These are phyloP conservation scores for Scarus forsteni DNA, from an alignment of 2,797 vertebrate genomes.

Conservation along the genomic window DNA sequence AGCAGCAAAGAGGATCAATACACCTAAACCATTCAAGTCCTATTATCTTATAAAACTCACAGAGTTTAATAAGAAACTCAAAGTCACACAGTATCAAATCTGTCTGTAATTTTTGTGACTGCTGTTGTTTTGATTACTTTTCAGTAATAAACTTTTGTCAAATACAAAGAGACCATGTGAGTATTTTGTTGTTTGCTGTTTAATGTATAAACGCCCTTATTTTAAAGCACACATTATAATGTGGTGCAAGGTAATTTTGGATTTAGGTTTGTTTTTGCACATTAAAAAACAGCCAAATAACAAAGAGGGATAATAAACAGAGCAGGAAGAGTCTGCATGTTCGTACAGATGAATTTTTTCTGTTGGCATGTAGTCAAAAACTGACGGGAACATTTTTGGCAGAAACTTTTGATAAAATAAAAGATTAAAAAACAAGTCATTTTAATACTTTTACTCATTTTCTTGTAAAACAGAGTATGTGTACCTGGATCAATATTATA, in stretches of 20 bases:
- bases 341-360: too few relatives aligned
- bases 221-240: conserved; percentile 19
- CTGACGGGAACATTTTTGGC: too few relatives aligned
- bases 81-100: conserved; percentile 75
- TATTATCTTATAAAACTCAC: conserved; percentile 55
- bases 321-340: too few relatives aligned
- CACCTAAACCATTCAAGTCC: conserved; percentile 44
- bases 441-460: too few relatives aligned
- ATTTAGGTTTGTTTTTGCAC: neutral
- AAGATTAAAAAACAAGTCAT: too few relatives aligned
- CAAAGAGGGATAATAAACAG: too few relatives aligned
- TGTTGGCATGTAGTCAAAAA: too few relatives aligned
- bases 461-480: too few relatives aligned
- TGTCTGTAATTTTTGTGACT: conserved; percentile 84
- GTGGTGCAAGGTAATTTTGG: neutral
- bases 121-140: conserved; percentile 87
- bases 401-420: too few relatives aligned
- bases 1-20: conserved; percentile 38
- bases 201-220: conserved; percentile 6
- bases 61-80: conserved; percentile 57
- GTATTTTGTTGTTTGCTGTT: neutral
- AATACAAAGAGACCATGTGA: conserved; percentile 37
- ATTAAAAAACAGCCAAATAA: too few relatives aligned
- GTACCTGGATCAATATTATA: too few relatives aligned
- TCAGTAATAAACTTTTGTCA: conserved; percentile 84